These are phyloP conservation scores for Gallinago solitaria DNA, from an alignment of 2,797 vertebrate species.

Conservation along the genomic window DNA sequence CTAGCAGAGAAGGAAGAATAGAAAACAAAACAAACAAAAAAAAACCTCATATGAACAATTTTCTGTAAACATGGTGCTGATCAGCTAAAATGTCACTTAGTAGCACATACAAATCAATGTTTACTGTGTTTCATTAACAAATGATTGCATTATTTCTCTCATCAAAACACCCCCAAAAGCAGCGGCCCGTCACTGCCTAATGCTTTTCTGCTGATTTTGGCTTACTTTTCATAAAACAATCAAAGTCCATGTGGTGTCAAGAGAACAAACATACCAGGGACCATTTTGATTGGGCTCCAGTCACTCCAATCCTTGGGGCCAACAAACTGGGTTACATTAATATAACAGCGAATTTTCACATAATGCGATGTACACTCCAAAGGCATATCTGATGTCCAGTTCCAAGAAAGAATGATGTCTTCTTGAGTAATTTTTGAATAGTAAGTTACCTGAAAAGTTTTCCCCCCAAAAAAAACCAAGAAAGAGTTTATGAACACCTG, in stretches of 20 bases:
- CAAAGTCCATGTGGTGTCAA: neutral
- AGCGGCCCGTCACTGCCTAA: neutral
- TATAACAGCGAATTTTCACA: constrained; percentile 65
- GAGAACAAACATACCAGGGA: constrained; percentile 69
- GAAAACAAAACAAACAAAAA: neutral
- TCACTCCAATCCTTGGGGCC: constrained; percentile 74
- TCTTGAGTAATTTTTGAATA: constrained; percentile 55
- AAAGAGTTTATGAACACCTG: neutral
- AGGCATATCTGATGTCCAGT: constrained; percentile 78
- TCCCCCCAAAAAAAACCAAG: neutral
- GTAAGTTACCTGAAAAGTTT: constrained; percentile 57
- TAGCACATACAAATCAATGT: neutral
- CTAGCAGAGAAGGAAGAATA: neutral
- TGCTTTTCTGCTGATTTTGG: neutral
- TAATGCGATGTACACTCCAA: constrained; percentile 75
- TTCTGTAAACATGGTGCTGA: neutral
- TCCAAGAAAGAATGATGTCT: constrained; percentile 69
- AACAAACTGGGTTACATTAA: constrained; percentile 56
- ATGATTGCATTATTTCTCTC: neutral
- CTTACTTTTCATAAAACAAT: neutral
- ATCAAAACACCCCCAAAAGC: neutral
- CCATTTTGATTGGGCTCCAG: constrained; percentile 71
- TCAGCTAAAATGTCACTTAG: neutral
- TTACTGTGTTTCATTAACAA: neutral
- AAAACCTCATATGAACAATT: neutral